phyloP scores from a whole-genome alignment of 2,797 vertebrate genomes.

The Coccyzus lansbergi region DNA sequence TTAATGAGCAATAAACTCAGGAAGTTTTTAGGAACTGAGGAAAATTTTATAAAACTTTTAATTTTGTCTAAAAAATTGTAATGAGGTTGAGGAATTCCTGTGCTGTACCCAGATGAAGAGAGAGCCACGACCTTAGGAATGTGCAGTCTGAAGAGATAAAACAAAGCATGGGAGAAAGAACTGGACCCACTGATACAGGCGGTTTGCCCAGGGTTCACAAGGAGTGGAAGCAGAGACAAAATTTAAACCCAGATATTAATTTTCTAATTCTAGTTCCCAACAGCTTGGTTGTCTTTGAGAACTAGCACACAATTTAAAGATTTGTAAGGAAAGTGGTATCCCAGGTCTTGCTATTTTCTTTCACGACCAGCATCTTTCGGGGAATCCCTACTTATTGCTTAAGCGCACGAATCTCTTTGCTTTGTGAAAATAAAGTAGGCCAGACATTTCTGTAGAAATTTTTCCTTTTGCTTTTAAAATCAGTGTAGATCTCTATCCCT shows the following conservation, averaged over 20 bases:
- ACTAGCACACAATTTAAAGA: background rate
- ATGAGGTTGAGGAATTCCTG: background rate
- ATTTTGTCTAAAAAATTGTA: background rate
- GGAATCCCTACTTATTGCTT: background rate
- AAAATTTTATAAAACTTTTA: conserved; percentile 15
- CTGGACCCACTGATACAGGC: background rate
- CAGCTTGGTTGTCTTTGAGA: background rate
- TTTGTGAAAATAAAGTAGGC: background rate
- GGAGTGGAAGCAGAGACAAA: background rate
- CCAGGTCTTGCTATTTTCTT: background rate
- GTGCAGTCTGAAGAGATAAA: background rate
- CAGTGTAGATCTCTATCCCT: background rate
- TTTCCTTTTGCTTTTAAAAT: background rate
- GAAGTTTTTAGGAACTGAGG: background rate
- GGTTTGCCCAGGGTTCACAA: background rate
- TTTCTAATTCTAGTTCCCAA: background rate
- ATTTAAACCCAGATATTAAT: background rate
- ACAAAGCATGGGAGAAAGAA: background rate
- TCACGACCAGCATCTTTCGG: background rate
- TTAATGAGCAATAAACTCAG: conserved; percentile 32
- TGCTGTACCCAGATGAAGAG: background rate
- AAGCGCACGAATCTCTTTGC: background rate
- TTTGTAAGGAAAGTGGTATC: background rate
- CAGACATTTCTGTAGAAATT: background rate
- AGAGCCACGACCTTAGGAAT: background rate